phyloP scores from a whole-genome alignment of 2,113 vertebrate genomes.

The Hyperopisus bebe region DNA sequence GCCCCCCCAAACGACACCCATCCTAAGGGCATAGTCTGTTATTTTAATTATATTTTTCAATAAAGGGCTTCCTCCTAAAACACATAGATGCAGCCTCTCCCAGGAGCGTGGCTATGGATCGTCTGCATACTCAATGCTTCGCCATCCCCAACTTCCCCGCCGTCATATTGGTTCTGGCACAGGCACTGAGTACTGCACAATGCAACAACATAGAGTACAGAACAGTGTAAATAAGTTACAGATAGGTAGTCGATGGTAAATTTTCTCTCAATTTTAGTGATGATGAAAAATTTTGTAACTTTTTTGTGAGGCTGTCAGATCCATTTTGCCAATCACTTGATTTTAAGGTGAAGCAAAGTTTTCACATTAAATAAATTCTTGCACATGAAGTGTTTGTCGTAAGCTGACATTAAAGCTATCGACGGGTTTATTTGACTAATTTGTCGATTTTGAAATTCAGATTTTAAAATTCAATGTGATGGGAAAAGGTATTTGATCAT shows the following conservation, averaged over 20 bases:
- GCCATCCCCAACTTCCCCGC: neutral
- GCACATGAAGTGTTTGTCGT: neutral
- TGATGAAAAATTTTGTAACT: neutral
- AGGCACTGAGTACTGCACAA: no score
- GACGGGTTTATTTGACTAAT: neutral
- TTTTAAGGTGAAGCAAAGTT: neutral
- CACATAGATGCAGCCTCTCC: neutral
- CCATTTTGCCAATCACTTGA: neutral
- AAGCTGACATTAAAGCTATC: neutral
- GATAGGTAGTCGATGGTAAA: neutral
- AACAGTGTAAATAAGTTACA: neutral
- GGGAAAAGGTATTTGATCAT: neutral
- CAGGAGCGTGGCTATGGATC: neutral
- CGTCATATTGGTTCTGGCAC: no score
- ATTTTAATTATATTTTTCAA: neutral
- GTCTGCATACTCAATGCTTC: neutral
- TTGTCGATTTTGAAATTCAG: neutral
- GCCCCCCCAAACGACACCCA: neutral
- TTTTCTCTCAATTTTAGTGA: neutral
- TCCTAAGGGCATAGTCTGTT: neutral
- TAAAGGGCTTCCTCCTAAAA: neutral
- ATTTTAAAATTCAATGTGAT: neutral
- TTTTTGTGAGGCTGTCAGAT: neutral
- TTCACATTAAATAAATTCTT: neutral
- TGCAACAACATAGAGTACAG: neutral